Conservation (phyloP, 2,797 vertebrate species). For the Catharus ustulatus region DNA sequence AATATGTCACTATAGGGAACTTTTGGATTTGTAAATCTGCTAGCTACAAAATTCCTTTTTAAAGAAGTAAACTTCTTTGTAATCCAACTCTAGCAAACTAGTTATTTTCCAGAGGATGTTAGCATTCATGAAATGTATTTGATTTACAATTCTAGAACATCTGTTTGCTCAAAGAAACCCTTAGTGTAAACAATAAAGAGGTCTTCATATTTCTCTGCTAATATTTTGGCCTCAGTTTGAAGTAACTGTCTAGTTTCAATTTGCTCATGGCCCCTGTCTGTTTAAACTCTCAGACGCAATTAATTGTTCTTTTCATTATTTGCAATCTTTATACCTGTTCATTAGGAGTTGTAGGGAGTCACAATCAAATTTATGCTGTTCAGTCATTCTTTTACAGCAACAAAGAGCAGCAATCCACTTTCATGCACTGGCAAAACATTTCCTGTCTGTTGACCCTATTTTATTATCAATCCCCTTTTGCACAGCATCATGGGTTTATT, state of each 20-base stretch:
- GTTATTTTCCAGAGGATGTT: constrained; percentile 43
- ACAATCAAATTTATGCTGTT: constrained; percentile 3
- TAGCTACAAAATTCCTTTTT: constrained; percentile 10
- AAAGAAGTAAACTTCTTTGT: background rate
- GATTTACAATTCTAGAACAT: constrained; percentile 44
- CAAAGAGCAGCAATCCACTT: background rate
- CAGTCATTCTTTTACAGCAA: constrained; percentile 8
- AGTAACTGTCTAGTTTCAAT: constrained; percentile 13
- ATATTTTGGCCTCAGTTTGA: background rate
- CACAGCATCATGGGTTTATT: background rate
- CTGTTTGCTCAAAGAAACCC: constrained; percentile 32
- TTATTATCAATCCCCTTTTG: background rate
- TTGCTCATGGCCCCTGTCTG: background rate
- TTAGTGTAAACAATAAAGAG: background rate
- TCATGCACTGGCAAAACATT: background rate
- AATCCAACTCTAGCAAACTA: background rate
- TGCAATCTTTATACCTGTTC: background rate
- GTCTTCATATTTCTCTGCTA: background rate
- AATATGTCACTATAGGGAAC: background rate
- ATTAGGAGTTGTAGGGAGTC: background rate
- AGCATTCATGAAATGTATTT: constrained; percentile 15
- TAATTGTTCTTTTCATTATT: constrained; percentile 11
- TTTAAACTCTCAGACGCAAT: background rate
- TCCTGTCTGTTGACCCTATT: background rate
- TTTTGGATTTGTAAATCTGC: background rate